Evolutionary conservation across 2,797 vertebrate species (phyloP), one percentile per base, ranked within the genome.

Genomic region (Pipistrellus kuhlii): DNA sequence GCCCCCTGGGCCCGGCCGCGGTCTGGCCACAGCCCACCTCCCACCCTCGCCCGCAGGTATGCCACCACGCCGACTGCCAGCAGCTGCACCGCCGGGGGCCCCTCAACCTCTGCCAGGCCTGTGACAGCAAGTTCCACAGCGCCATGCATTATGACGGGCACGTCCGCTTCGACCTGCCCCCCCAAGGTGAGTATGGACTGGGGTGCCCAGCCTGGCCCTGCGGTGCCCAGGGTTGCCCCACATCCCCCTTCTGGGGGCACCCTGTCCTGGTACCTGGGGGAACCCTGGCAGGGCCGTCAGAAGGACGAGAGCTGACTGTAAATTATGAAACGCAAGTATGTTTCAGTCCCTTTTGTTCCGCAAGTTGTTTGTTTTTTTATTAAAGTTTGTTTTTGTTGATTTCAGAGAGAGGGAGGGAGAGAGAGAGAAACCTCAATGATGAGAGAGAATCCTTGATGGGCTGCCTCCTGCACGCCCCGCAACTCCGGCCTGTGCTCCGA

Each of bases 121-220:
- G 99, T 88, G 99, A 99, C 98, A 94, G 98, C 69, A 98, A 97
- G 97, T 98, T 98, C 97, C 99, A 99, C 97, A 98, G 98, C 30
- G 93, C 98, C 97, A 99, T 99, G 99, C 99, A 99, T 98, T 99
- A 99, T 92, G 99, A 99, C 53, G 98, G 99, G 68, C 99, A 99
- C 81, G 98, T 99, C 87, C 98, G 98, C 97, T 99, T 99, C 3
- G 98, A 99, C 98, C 98, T 99, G 95, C 98, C 99, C 59, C 98
- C 98, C 0, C 99, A 99, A 98, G 99, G 99, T 99, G 94, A 98
- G 97, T 21, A 0, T 14, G 0, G 44, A 30, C 15, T 12, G 10
- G 35, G 25, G 13, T 6, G 3, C n/a, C 69, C 14, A 0, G 8
- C 76, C 27, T 0, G 7, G 81, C 41, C 3, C 8, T 9, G 0